Conservation (phyloP, 2,113 vertebrate species). For the Lycaon pictus region DNA sequence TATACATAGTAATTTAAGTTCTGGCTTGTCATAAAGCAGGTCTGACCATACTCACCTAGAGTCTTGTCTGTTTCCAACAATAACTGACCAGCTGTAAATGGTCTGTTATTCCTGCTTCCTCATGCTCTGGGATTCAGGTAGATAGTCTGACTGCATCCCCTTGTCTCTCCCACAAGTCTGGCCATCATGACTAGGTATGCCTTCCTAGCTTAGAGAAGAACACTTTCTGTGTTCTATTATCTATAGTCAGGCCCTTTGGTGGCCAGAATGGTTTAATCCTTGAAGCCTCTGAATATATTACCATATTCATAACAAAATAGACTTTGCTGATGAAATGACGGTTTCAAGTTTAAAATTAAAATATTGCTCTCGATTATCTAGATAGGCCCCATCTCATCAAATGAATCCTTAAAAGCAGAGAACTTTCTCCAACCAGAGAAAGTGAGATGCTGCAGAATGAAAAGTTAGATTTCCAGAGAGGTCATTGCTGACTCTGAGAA, state of each 20-base stretch:
- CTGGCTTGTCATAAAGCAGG: not conserved
- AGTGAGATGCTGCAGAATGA: not conserved
- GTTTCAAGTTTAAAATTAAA: not conserved
- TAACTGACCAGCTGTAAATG: not conserved
- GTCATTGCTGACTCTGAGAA: not conserved
- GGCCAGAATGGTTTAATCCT: not conserved
- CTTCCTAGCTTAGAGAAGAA: not conserved
- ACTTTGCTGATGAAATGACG: not conserved
- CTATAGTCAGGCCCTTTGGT: not conserved
- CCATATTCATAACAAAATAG: not conserved
- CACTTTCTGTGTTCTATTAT: not conserved
- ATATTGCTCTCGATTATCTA: not conserved
- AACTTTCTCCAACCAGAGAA: not conserved
- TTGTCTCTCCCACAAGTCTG: not conserved
- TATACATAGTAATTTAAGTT: not conserved
- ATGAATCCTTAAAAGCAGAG: not conserved
- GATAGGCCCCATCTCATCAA: not conserved
- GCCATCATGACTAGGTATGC: not conserved
- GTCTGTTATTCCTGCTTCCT: not conserved
- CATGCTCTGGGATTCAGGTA: not conserved
- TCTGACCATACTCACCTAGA: not conserved
- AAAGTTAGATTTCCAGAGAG: not conserved
- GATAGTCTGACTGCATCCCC: not conserved
- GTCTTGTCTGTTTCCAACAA: not conserved
- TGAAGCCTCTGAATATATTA: not conserved